phyloP scores from a whole-genome alignment of 2,797 vertebrate species.

The Acridotheres tristis region DNA sequence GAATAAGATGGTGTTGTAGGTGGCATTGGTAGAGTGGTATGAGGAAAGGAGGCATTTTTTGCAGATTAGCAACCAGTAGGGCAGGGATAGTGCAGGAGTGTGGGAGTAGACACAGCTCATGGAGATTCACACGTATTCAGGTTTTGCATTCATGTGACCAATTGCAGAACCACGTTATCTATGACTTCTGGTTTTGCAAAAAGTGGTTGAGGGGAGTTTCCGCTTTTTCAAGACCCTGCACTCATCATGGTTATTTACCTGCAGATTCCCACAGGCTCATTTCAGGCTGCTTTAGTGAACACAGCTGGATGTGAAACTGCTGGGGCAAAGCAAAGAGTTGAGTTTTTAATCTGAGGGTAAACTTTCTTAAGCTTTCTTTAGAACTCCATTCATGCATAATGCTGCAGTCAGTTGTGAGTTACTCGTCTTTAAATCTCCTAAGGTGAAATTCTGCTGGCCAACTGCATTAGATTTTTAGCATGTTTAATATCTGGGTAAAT shows the following conservation, averaged over 20 bases:
- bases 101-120: background rate
- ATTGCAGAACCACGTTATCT: background rate
- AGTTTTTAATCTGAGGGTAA: slow-evolving; percentile 15
- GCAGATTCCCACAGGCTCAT: background rate
- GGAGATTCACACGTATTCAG: background rate
- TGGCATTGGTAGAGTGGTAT: background rate
- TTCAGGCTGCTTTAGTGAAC: background rate
- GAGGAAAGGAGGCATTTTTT: background rate
- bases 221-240: background rate
- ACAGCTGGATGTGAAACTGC: background rate
- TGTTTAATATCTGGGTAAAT: background rate
- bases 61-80: background rate
- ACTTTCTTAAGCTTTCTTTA: slow-evolving; percentile 13
- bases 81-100: background rate
- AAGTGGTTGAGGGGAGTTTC: fast-evolving
- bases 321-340: background rate
- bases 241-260: background rate
- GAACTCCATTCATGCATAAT: slow-evolving; percentile 12
- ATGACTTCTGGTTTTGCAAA: background rate
- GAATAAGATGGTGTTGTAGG: background rate
- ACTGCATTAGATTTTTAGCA: background rate
- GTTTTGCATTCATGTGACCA: background rate
- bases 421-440: background rate
- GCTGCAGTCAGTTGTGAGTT: slow-evolving; percentile 2
- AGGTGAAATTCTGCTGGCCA: slow-evolving; percentile 1